Evolutionary conservation across 2,113 vertebrate species (phyloP).

Genomic region (Phrynocephalus versicolor): DNA sequence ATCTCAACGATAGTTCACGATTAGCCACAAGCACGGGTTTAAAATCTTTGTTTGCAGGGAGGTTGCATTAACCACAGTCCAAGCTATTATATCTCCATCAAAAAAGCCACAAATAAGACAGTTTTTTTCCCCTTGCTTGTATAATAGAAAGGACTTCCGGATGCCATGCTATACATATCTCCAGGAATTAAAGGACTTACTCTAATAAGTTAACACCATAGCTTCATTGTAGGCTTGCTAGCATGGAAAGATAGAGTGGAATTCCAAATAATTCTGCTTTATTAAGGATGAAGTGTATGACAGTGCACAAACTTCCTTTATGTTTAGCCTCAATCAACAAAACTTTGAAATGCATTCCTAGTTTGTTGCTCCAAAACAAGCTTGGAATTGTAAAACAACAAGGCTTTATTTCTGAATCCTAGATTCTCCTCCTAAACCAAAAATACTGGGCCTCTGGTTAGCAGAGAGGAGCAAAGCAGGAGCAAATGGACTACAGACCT

Average conservation of each 20-base stretch:
- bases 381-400: neutral
- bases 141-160: neutral
- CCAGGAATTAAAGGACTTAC: too few relatives aligned
- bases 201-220: neutral
- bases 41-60: neutral
- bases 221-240: neutral
- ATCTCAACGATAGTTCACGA: neutral
- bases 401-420: neutral
- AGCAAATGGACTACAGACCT: neutral
- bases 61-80: neutral
- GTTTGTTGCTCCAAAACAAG: neutral
- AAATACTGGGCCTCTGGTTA: neutral
- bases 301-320: neutral
- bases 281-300: neutral
- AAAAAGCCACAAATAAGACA: neutral
- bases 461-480: neutral
- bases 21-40: neutral
- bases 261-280: neutral
- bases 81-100: neutral
- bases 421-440: neutral
- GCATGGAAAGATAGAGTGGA: neutral
- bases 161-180: neutral
- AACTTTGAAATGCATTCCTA: neutral
- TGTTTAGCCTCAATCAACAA: neutral
- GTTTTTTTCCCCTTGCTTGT: neutral